Base-by-base conservation (phyloP, 2,113 vertebrate genomes). In the Pelecanus crispus region DNA sequence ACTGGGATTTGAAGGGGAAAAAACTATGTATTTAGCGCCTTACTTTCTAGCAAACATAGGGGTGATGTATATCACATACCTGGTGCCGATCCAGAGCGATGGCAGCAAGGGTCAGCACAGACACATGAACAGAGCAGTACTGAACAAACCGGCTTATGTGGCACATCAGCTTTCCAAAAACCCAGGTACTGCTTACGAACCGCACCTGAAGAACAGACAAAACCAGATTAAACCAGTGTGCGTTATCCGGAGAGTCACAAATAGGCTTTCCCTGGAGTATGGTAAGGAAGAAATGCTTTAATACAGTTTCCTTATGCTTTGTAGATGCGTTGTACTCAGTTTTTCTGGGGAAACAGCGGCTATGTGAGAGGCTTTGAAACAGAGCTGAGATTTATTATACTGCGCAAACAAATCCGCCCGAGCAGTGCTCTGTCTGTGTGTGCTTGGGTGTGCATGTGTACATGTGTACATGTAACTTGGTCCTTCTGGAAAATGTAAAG, bases 91-190 rank as follows among this genome's bases (percentile, higher is more conserved):
- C 98, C 90, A 99, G 88, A 11, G 98, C 98, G 9, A 99, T 98
- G 66, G 98, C 98, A 25, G 97, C 97, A 2, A 98, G 97, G 40
- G 98, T 98, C 65, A 98, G 97, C 36, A 98, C 98, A 12, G 98
- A 98, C 38, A 98, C 98, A 0, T 98, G 98, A 20, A 98, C 98
- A 3, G 98, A 99, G 74, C 98, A 98, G 92, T 98, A 98, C 88
- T 99, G 98, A 4, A 98, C 98, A 93, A 98, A 99, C 1, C 98
- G 96, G 91, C 98, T 98, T 26, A 99, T 32, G n/a, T 99, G 98
- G 21, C 98, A 98, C 98, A 98, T 98, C 56, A 93, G 88, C 93
- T 98, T 98, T 4, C 98, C 98, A 88, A 99, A 99, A 21, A 98
- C 88, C 98, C 98, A 98, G 9, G 98, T 98, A 53, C 98, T 98